These are phyloP conservation scores for Triops cancriformis DNA, from an alignment of 1,140 invertebrate species.

Conservation along the genomic window DNA sequence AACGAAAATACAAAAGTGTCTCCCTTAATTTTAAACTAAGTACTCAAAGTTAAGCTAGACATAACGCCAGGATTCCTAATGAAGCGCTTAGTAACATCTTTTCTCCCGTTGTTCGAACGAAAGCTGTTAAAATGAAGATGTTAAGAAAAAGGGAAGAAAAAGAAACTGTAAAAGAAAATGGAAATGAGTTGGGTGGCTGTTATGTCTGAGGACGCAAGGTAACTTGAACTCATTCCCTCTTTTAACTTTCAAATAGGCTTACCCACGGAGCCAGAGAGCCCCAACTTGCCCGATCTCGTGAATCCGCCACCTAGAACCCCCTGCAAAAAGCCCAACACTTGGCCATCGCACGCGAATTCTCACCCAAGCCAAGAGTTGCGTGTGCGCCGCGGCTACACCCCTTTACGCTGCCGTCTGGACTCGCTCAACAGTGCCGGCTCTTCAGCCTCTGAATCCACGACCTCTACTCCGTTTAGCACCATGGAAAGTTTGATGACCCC, in stretches of 20 bases:
- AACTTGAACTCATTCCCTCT: background rate
- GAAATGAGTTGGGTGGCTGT: too few relatives aligned
- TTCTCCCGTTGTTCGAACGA: too few relatives aligned
- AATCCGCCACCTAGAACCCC: background rate
- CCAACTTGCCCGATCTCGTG: background rate
- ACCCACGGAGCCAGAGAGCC: background rate
- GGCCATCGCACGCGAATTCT: background rate
- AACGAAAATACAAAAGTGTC: too few relatives aligned
- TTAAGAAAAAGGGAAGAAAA: too few relatives aligned
- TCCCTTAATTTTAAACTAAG: too few relatives aligned
- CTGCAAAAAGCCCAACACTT: background rate
- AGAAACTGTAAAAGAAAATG: too few relatives aligned
- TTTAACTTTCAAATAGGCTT: background rate
- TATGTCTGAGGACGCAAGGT: too few relatives aligned
- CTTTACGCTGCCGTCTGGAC: slow-evolving; percentile 22
- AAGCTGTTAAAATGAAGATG: too few relatives aligned
- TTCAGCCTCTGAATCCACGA: slow-evolving; percentile 11
- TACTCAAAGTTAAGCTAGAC: too few relatives aligned
- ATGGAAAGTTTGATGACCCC: slow-evolving; percentile 6
- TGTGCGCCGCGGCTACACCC: slow-evolving; percentile 18
- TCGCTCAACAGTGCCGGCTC: slow-evolving; percentile 12
- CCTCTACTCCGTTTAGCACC: slow-evolving; percentile 15
- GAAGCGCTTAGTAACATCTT: too few relatives aligned
- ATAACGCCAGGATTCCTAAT: too few relatives aligned
- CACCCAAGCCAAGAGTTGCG: slow-evolving; percentile 18